Conservation (phyloP, 2,888 invertebrate genomes). For the Drosophila birchii region DNA sequence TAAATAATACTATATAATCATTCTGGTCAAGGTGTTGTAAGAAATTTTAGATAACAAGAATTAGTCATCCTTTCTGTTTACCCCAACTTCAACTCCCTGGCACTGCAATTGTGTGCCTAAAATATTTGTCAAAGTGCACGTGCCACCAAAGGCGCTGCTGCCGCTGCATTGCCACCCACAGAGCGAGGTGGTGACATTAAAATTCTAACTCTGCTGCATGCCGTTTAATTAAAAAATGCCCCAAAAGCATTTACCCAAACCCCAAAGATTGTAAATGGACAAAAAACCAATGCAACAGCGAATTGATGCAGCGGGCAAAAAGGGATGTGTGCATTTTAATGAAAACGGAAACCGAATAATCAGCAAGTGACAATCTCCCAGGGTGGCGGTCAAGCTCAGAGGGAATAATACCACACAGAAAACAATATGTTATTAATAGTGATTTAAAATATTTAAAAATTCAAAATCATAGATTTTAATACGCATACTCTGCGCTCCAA, state of each 20-base stretch:
- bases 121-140: conserved; percentile 79
- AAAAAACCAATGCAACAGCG: conserved; percentile 55
- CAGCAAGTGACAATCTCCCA: conserved; percentile 71
- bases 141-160: conserved; percentile 46
- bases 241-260: conserved; percentile 79
- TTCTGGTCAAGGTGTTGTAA: not conserved
- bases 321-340: conserved; percentile 69
- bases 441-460: not conserved
- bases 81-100: not conserved
- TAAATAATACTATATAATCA: not conserved
- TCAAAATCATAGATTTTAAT: no score
- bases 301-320: conserved; percentile 48
- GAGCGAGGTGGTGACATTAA: conserved; percentile 63
- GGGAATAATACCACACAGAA: conserved; percentile 57
- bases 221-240: conserved; percentile 80
- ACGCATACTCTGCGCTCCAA: no score
- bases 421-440: not conserved
- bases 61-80: conserved; percentile 20
- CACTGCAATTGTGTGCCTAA: conserved; percentile 57
- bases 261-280: conserved; percentile 35
- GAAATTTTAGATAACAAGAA: not conserved
- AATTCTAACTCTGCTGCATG: conserved; percentile 66
- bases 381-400: conserved; percentile 70
- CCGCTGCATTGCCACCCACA: conserved; percentile 63
- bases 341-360: conserved; percentile 79